Evolutionary conservation across 2,888 invertebrate genomes (phyloP), one percentile per base, ranked within the genome.

Genomic region (Tiphia femorata): DNA sequence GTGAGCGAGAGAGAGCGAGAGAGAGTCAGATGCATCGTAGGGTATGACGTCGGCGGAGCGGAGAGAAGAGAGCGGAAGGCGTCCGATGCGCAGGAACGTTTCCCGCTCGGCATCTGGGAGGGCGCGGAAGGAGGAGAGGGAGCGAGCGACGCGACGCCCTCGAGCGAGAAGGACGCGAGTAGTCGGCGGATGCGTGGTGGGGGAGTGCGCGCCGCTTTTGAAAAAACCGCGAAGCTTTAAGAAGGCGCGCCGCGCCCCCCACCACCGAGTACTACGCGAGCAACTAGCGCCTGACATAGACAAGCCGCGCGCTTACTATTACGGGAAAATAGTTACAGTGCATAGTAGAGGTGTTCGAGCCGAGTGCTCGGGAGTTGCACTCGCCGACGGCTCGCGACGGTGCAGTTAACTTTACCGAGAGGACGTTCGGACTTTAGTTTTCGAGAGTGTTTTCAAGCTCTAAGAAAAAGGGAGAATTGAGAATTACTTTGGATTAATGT

Each of bases 171-270:
- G 56, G 12, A 49, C 33, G 30, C n/a, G 44, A 37, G 19, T 25
- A 44, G 19, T 43, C 44, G 29, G 25, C n/a, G n/a, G n/a, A n/a
- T n/a, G n/a, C 50, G 35, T 40, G 54, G 77, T 73, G 77, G 80
- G 80, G 78, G 67, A n/a, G 58, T 64, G 58, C 72, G 70, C 70
- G 70, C 69, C 68, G 70, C 70, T 80, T 82, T 82, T 77, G 77
- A 81, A 83, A 82, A 82, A 82, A 82, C 75, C 78, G 76, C 76
- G 74, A 81, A 79, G 80, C 82, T 83, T 82, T 82, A 82, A 82
- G 81, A 81, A 80, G 80, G 75, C 77, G 72, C 70, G 78, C 79
- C 54, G 66, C 66, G 70, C 77, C 80, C 82, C 82, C 82, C 80
- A 74, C 81, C 76, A 80, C 73, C 73, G 75, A 81, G 82, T 80